Evolutionary conservation across 2,797 vertebrate species (phyloP).

Genomic region (Buceros bicornis): DNA sequence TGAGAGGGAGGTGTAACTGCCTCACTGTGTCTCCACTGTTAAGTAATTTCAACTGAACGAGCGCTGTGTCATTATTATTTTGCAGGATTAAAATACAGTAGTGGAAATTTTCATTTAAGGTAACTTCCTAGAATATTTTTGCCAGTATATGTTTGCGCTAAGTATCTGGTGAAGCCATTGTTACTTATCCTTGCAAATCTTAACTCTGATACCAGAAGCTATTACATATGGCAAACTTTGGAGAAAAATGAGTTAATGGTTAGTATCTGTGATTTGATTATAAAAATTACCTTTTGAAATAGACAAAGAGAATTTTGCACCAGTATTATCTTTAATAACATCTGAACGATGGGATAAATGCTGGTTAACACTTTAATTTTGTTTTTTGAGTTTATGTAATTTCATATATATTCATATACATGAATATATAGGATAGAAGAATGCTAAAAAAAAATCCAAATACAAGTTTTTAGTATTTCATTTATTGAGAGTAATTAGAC

Average conservation of each 20-base stretch:
- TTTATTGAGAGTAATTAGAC: background rate
- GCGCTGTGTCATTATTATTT: background rate
- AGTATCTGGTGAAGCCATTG: background rate
- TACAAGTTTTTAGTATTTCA: background rate
- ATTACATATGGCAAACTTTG: background rate
- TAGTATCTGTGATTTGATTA: background rate
- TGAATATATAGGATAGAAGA: background rate
- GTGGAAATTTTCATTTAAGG: background rate
- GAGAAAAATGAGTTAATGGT: background rate
- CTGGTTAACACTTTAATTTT: background rate
- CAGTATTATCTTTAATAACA: background rate
- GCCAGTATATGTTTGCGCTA: background rate
- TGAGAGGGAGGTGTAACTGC: background rate
- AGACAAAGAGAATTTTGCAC: background rate
- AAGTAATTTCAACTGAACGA: background rate
- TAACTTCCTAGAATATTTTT: background rate
- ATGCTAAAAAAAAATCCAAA: background rate
- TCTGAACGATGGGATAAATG: background rate
- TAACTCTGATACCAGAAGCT: background rate
- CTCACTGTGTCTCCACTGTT: background rate
- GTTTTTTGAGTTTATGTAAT: background rate
- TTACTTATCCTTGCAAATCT: background rate
- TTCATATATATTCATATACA: background rate
- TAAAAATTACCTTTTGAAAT: background rate
- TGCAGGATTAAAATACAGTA: background rate